phyloP scores from a whole-genome alignment of 35 echinoderm and acorn worm species.

The Anneissia japonica region DNA sequence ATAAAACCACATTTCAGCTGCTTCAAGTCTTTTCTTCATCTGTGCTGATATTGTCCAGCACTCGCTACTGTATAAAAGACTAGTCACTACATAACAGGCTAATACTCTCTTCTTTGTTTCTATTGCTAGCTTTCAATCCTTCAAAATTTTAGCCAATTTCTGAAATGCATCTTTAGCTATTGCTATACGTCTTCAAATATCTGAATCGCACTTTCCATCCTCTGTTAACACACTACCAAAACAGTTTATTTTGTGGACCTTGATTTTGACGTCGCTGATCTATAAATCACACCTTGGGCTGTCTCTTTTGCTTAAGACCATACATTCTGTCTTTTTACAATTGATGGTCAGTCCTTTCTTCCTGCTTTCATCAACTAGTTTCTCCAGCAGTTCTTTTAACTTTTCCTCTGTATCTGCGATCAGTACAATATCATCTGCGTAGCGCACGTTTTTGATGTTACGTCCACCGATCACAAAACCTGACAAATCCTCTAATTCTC shows the following conservation, averaged over 20 bases:
- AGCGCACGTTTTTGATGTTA: neutral
- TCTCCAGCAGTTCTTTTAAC: neutral
- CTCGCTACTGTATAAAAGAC: neutral
- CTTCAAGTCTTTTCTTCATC: neutral
- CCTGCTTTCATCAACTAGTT: neutral
- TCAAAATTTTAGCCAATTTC: neutral
- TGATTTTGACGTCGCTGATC: no score
- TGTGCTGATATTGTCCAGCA: neutral
- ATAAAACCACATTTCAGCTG: neutral
- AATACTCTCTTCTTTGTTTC: neutral
- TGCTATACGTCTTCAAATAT: neutral
- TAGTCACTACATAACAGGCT: neutral
- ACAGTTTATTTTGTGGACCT: neutral
- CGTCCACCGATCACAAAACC: neutral
- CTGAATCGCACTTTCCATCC: neutral
- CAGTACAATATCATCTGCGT: slow-evolving; percentile 12
- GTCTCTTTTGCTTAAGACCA: neutral
- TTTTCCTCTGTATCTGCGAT: neutral
- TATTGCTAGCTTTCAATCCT: neutral
- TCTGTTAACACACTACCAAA: neutral
- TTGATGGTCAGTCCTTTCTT: neutral
- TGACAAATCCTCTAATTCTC: neutral
- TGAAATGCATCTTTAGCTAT: neutral
- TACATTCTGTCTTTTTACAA: neutral
- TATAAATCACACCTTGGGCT: neutral